These are phyloP conservation scores for Camponotus vicinus DNA, from an alignment of 1,140 invertebrate species.

Conservation along the genomic window DNA sequence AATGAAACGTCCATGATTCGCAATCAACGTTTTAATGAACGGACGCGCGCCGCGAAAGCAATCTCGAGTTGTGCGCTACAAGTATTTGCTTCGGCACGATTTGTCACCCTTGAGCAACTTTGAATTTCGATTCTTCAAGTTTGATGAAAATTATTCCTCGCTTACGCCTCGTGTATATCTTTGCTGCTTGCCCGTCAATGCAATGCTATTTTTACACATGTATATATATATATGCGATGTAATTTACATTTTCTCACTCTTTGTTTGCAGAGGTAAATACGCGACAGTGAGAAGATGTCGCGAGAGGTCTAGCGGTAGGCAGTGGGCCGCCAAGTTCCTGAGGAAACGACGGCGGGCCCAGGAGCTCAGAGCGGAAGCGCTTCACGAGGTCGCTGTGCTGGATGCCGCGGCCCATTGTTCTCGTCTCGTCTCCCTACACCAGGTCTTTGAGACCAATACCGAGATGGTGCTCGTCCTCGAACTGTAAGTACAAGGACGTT, in stretches of 20 bases:
- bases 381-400: slow-evolving; percentile 96
- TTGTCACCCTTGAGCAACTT: background rate
- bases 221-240: background rate
- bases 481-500: slow-evolving; percentile 89
- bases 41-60: background rate
- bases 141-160: background rate
- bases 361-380: slow-evolving; percentile 93
- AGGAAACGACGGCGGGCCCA: slow-evolving; percentile 94
- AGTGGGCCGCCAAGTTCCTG: slow-evolving; percentile 98
- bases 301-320: slow-evolving; percentile 93
- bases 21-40: slow-evolving; percentile 43
- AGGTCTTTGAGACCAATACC: slow-evolving; percentile 93
- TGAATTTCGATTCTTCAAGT: slow-evolving; percentile 9
- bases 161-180: background rate
- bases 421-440: slow-evolving; percentile 94
- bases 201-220: background rate
- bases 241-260: slow-evolving; percentile 74
- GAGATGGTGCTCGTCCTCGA: slow-evolving; percentile 96
- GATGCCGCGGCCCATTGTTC: slow-evolving; percentile 92
- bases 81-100: background rate
- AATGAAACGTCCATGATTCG: background rate
- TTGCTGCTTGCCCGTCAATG: slow-evolving; percentile 3
- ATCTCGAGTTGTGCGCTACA: background rate
- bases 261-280: slow-evolving; percentile 95
- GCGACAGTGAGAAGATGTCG: slow-evolving; percentile 96